Conservation (phyloP, 2,113 vertebrate genomes). For the Pterocles gutturalis region DNA sequence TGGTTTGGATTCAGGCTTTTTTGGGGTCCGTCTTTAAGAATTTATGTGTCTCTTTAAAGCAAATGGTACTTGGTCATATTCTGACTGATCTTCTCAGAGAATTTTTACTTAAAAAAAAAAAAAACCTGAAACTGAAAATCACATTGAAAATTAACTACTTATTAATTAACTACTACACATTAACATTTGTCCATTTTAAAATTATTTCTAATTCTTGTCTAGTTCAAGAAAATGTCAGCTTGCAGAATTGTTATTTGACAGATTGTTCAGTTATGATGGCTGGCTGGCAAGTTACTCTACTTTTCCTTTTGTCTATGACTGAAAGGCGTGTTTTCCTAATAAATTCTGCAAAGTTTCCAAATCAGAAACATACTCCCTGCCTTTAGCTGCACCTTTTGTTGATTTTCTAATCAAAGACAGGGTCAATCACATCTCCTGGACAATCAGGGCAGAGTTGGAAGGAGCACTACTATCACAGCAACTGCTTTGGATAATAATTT, state of each 20-base stretch:
- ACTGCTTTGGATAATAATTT: neutral
- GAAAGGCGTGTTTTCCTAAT: neutral
- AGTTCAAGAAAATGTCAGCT: neutral
- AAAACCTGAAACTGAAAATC: neutral
- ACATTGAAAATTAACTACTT: neutral
- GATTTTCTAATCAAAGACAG: neutral
- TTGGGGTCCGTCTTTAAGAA: neutral
- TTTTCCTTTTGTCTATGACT: neutral
- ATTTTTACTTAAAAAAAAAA: neutral
- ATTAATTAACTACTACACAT: no score
- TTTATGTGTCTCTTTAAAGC: neutral
- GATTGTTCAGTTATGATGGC: neutral
- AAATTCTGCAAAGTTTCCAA: neutral
- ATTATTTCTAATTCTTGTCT: neutral
- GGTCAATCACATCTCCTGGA: neutral
- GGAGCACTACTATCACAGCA: neutral
- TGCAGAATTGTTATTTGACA: neutral
- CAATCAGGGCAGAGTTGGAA: neutral
- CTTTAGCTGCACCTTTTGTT: neutral
- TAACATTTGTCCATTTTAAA: neutral
- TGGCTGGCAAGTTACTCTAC: neutral
- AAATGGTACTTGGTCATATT: neutral
- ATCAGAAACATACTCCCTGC: neutral
- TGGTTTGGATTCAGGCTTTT: neutral
- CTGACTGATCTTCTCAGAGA: neutral